These are phyloP conservation scores for Aradophagus sp. DNA, from an alignment of 1,140 invertebrate genomes.

Conservation along the genomic window DNA sequence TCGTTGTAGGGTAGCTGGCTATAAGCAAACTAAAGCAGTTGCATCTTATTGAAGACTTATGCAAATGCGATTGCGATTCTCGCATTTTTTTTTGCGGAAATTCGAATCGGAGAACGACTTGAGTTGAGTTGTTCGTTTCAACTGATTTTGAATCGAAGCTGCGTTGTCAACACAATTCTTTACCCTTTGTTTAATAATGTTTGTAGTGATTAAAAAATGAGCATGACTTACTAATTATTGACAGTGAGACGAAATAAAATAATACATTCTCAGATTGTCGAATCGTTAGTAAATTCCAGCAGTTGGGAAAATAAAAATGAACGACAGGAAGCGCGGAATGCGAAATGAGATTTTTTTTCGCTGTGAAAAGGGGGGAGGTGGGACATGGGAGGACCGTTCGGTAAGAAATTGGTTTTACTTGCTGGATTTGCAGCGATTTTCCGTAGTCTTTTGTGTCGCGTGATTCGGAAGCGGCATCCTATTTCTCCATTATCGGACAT, in stretches of 20 bases:
- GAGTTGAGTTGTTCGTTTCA: too few species aligned
- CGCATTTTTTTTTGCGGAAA: constrained; percentile 29
- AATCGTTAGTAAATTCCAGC: too few species aligned
- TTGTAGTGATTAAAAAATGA: too few species aligned
- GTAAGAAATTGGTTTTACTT: constrained; percentile 57
- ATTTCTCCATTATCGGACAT: constrained; percentile 60
- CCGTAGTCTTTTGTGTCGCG: constrained; percentile 51
- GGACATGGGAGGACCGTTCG: constrained; percentile 31
- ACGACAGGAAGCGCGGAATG: constrained; percentile 13
- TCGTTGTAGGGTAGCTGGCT: constrained; percentile 30
- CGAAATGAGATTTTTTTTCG: constrained; percentile 34
- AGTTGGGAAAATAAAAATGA: too few species aligned
- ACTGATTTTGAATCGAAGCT: too few species aligned
- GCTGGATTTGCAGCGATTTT: constrained; percentile 52
- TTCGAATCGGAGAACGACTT: too few species aligned
- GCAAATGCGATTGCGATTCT: constrained; percentile 52
- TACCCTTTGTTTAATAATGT: too few species aligned
- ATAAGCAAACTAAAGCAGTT: constrained; percentile 50
- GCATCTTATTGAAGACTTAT: constrained; percentile 32
- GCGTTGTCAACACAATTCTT: too few species aligned
- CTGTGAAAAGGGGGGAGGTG: constrained; percentile 29
- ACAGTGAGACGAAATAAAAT: too few species aligned
- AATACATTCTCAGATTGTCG: too few species aligned
- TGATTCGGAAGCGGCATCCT: constrained; percentile 48
- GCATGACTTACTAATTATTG: too few species aligned